A percentile compares a stretch with the other conserved stretches of the same genome.
These are phyloP conservation scores for Panthera tigris DNA, from an alignment of 2,113 vertebrate species.

Conservation along the genomic window DNA sequence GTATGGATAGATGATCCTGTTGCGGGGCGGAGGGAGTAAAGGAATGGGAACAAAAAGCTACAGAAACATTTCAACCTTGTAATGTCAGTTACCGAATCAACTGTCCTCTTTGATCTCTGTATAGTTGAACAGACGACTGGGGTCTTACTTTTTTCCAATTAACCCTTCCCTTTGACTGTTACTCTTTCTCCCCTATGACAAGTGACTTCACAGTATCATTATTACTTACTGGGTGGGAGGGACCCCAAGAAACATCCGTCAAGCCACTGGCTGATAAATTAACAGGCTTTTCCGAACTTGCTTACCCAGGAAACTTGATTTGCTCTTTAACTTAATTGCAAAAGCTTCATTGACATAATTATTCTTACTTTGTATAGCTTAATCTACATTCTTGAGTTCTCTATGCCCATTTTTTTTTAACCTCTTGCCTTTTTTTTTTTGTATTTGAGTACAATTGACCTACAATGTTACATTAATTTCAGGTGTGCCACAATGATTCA, in stretches of 20 bases:
- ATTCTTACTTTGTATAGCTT: neutral
- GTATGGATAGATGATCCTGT: neutral
- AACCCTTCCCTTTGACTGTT: neutral
- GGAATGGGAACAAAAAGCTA: neutral
- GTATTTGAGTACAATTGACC: neutral
- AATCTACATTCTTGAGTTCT: neutral
- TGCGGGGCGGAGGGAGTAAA: neutral
- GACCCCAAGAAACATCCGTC: neutral
- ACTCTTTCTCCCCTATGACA: neutral
- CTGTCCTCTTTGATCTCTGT: neutral
- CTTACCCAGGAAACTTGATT: slow-evolving; percentile 23
- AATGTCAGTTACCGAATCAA: neutral
- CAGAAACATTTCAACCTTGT: neutral
- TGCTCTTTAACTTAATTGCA: neutral
- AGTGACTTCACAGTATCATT: neutral
- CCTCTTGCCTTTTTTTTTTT: neutral
- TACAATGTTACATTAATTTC: neutral
- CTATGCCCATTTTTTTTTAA: neutral
- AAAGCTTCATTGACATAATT: slow-evolving; percentile 29
- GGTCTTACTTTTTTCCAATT: neutral
- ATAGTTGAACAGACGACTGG: neutral
- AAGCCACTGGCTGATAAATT: neutral
- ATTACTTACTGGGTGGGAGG: neutral
- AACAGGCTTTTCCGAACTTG: neutral
- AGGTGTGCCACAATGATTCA: neutral